phyloP scores from a whole-genome alignment of 2,888 invertebrate species.

The Tetragonisca angustula region DNA sequence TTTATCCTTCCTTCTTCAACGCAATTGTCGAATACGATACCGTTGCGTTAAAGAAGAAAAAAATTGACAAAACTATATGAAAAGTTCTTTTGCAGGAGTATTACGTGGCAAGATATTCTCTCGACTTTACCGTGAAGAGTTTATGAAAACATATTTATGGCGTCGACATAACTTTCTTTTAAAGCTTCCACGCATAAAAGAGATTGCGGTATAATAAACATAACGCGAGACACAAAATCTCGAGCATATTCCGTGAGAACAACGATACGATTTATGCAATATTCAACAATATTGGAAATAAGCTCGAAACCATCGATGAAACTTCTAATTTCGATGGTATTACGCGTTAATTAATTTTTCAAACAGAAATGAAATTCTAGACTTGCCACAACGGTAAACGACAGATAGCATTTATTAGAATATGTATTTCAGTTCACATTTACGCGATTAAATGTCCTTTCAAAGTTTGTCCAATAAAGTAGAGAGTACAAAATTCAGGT shows the following conservation, averaged over 20 bases:
- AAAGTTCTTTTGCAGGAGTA: not conserved
- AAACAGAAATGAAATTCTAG: not conserved
- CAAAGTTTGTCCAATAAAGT: not conserved
- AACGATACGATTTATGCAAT: not conserved
- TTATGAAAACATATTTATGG: not conserved
- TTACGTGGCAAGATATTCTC: not conserved
- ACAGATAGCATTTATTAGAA: too few species aligned
- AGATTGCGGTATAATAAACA: not conserved
- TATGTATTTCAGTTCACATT: not conserved
- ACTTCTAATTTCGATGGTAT: not conserved
- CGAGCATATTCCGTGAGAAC: not conserved
- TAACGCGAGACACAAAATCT: not conserved
- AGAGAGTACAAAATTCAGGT: not conserved
- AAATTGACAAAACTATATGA: constrained; percentile 1
- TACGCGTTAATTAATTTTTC: not conserved
- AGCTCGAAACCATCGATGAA: not conserved
- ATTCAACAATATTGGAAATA: not conserved
- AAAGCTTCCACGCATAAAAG: not conserved
- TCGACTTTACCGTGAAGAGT: not conserved
- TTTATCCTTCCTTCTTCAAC: not conserved
- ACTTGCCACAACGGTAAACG: too few species aligned
- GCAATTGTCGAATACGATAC: not conserved
- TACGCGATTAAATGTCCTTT: not conserved
- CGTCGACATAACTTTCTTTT: constrained; percentile 1
- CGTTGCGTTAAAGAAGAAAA: not conserved